Evolutionary conservation across 2,888 invertebrate genomes (phyloP).

Genomic region (Athripsodes cinereus): DNA sequence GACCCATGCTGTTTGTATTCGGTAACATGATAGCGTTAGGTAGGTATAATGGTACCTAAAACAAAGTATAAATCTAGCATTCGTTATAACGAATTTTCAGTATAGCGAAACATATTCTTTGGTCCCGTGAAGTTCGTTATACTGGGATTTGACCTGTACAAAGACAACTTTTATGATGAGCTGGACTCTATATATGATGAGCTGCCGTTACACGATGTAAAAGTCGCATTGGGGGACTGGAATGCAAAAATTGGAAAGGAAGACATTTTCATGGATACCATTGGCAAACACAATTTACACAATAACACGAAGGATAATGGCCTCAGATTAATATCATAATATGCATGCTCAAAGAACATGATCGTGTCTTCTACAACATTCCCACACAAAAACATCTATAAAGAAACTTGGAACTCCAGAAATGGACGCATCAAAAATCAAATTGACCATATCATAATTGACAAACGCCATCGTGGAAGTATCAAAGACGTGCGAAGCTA

Average conservation of each 20-base stretch:
- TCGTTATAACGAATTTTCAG: no score
- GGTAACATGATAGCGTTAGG: no score
- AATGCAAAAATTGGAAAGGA: conserved; percentile 7
- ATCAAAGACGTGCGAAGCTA: conserved; percentile 1
- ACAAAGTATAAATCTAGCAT: no score
- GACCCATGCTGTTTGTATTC: no score
- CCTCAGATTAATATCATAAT: background rate
- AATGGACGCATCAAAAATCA: background rate
- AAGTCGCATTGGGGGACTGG: background rate
- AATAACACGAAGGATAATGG: background rate
- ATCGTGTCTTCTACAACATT: background rate
- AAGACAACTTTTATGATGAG: no score
- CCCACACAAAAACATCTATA: conserved; percentile 2
- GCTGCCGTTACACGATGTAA: no score
- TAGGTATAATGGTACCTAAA: no score
- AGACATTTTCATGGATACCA: background rate
- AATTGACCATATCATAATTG: conserved; percentile 1
- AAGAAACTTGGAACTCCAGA: background rate
- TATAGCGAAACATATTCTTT: no score
- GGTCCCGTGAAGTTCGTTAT: no score
- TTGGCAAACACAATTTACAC: conserved; percentile 4
- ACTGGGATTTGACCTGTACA: no score
- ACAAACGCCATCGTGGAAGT: background rate
- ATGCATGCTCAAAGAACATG: background rate
- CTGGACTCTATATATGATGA: no score